Evolutionary conservation across 92 coral and sea anemone genomes (phyloP).

Genomic region (Zoanthus sociatus): DNA sequence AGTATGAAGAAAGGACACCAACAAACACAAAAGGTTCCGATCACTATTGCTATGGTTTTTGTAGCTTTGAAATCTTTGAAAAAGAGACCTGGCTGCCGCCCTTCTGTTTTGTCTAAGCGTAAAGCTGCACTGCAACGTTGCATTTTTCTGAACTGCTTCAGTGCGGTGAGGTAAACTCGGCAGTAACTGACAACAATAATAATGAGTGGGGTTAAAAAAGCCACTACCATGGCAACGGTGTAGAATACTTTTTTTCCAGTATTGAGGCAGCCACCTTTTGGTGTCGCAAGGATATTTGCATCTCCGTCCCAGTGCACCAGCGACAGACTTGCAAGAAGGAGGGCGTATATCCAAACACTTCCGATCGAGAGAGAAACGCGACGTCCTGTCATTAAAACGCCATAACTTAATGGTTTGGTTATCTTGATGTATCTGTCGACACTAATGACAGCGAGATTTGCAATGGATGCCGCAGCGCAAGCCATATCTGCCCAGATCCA

Average conservation of each 20-base stretch:
- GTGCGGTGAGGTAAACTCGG: conserved; percentile 81
- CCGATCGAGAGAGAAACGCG: conserved; percentile 76
- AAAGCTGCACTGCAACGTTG: conserved; percentile 35
- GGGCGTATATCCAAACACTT: conserved; percentile 85
- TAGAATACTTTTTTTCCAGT: conserved; percentile 74
- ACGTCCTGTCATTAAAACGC: conserved; percentile 71
- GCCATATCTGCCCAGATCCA: conserved; percentile 96
- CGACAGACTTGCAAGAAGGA: conserved; percentile 72
- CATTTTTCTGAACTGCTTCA: conserved; percentile 91
- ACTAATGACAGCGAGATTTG: conserved; percentile 89
- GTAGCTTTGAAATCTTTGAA: conserved; percentile 93
- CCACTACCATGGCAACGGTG: conserved; percentile 89
- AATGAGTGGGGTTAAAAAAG: conserved; percentile 79
- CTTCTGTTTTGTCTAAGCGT: conserved; percentile 58
- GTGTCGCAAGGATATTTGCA: not conserved
- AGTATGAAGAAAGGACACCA: conserved; percentile 95
- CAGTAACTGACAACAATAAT: conserved; percentile 80
- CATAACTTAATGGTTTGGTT: conserved; percentile 90
- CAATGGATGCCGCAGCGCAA: conserved; percentile 95
- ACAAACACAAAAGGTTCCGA: conserved; percentile 91
- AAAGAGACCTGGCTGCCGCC: conserved; percentile 57
- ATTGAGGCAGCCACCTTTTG: conserved; percentile 63
- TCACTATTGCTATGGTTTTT: conserved; percentile 88
- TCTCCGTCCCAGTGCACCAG: conserved; percentile 62
- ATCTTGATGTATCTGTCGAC: conserved; percentile 93